phyloP scores from a whole-genome alignment of 2,113 vertebrate genomes.

The Sclerurus mexicanus region DNA sequence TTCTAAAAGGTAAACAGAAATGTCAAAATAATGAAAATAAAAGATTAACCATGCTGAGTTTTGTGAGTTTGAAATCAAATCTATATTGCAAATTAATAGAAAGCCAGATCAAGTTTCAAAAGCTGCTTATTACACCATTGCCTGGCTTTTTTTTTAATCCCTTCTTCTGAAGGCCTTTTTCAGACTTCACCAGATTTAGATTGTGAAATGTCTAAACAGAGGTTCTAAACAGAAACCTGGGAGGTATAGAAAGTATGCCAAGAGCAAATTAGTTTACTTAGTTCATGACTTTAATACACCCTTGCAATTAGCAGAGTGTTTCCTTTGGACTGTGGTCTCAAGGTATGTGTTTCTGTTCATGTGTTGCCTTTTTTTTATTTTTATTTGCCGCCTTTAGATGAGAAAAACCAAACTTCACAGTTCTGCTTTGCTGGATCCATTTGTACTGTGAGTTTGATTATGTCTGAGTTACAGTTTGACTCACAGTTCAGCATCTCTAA shows the following conservation, averaged over 20 bases:
- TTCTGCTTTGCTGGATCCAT: background rate
- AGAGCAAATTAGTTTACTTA: constrained; percentile 60
- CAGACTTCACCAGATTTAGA: constrained; percentile 31
- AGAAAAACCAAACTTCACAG: constrained; percentile 6
- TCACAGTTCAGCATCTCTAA: background rate
- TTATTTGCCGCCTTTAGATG: constrained; percentile 34
- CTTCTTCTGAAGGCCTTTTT: constrained; percentile 24
- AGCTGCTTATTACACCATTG: background rate
- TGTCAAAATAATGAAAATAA: constrained; percentile 80
- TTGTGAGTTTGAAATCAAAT: constrained; percentile 58
- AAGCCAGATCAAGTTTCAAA: constrained; percentile 30
- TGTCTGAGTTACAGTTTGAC: background rate
- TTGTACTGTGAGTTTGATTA: background rate
- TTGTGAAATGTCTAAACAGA: constrained; percentile 55
- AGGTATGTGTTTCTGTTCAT: constrained; percentile 52
- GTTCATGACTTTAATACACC: constrained; percentile 60
- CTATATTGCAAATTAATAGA: constrained; percentile 56
- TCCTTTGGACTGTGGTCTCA: constrained; percentile 59
- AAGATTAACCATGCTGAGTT: constrained; percentile 72
- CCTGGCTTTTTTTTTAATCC: background rate
- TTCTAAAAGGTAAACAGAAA: constrained; percentile 77
- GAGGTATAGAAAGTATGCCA: constrained; percentile 31
- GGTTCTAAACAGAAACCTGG: constrained; percentile 59
- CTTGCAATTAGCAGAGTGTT: constrained; percentile 51
- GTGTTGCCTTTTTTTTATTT: background rate